Conservation (phyloP, 2,888 invertebrate species). For the Microchrysa polita region DNA sequence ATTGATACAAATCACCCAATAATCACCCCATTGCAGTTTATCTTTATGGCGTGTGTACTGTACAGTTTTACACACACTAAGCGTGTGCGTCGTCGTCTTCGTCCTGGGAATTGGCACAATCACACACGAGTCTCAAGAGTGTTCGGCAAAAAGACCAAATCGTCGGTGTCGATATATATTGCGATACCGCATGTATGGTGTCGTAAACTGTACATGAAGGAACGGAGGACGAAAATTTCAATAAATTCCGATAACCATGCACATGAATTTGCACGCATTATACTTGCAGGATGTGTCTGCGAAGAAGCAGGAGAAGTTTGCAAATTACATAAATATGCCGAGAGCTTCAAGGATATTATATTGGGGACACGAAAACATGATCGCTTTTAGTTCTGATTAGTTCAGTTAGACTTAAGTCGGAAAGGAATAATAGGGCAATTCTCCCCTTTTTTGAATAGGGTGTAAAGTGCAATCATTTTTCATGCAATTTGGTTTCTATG, state of each 20-base stretch:
- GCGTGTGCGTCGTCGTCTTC: too few species aligned
- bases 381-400: conserved; percentile 27
- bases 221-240: background rate
- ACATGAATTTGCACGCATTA: background rate
- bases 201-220: background rate
- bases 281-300: too few species aligned
- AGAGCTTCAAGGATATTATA: background rate
- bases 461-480: background rate
- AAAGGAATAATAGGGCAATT: background rate
- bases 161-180: background rate
- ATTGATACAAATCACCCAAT: conserved; percentile 63
- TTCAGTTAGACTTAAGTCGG: background rate
- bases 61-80: too few species aligned
- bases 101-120: conserved; percentile 30
- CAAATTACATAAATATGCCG: too few species aligned
- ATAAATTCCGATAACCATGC: conserved; percentile 5
- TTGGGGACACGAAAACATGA: background rate
- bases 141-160: background rate
- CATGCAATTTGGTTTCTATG: background rate
- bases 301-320: too few species aligned
- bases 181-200: background rate
- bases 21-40: conserved; percentile 62
- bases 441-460: background rate
- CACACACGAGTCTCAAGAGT: background rate
- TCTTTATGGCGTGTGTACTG: conserved; percentile 54